Percentiles rank a stretch among this genome's conserved stretches.
Evolutionary conservation across 1,140 invertebrate genomes (phyloP).

Genomic region (Drosophila rhopaloa): DNA sequence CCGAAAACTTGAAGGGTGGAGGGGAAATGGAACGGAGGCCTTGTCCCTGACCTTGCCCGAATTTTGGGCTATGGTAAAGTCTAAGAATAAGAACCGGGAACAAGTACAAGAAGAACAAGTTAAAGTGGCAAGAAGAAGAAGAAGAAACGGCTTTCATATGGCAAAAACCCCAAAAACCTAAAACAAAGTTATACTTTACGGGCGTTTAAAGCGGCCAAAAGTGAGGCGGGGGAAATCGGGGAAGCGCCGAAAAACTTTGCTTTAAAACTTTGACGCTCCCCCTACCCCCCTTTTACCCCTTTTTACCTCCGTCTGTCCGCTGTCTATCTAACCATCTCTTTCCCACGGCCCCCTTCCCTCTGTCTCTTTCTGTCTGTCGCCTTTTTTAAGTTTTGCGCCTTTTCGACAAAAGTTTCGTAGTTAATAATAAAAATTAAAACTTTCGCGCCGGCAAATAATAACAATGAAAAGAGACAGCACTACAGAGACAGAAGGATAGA

Average conservation of each 20-base stretch:
- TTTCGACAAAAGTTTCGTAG: slow-evolving; percentile 75
- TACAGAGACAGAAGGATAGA: not conserved
- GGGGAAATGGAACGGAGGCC: slow-evolving; percentile 23
- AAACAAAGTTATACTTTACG: slow-evolving; percentile 82
- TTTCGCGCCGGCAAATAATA: slow-evolving; percentile 82
- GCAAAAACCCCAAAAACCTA: slow-evolving; percentile 79
- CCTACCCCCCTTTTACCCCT: slow-evolving; percentile 34
- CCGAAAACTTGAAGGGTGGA: slow-evolving; percentile 7
- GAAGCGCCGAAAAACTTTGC: slow-evolving; percentile 76
- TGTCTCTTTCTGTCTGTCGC: slow-evolving; percentile 50
- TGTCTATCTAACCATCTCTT: slow-evolving; percentile 49
- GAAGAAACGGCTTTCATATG: slow-evolving; percentile 15
- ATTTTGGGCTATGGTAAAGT: slow-evolving; percentile 75
- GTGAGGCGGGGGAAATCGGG: slow-evolving; percentile 14
- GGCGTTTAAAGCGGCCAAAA: slow-evolving; percentile 62
- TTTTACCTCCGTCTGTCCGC: slow-evolving; percentile 57
- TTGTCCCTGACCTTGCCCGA: slow-evolving; percentile 81
- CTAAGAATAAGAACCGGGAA: slow-evolving; percentile 54
- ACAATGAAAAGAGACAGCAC: slow-evolving; percentile 70
- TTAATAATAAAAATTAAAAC: slow-evolving; percentile 84
- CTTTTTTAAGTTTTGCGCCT: slow-evolving; percentile 79
- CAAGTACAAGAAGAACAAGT: slow-evolving; percentile 53
- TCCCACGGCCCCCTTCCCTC: slow-evolving; percentile 13
- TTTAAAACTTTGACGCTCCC: slow-evolving; percentile 75
- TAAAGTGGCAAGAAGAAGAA: slow-evolving; percentile 48